Percentiles rank a stretch among this genome's conserved stretches.
These are phyloP conservation scores for Macrotis lagotis DNA, from an alignment of 2,113 vertebrate genomes.

Conservation along the genomic window DNA sequence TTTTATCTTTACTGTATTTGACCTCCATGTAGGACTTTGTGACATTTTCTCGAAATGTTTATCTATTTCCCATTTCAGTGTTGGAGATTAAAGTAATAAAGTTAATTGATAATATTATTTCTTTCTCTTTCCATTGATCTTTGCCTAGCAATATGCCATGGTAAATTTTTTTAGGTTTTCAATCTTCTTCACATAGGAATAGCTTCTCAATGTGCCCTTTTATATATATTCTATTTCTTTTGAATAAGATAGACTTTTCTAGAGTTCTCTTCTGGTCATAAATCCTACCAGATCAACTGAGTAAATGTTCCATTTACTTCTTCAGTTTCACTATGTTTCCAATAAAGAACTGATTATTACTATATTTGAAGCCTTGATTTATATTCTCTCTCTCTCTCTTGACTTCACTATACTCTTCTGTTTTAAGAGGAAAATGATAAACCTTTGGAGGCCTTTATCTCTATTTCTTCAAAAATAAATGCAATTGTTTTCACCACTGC, in stretches of 20 bases:
- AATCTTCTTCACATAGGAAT: not conserved
- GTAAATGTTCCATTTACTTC: not conserved
- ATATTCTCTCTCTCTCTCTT: not conserved
- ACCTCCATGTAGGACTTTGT: not conserved
- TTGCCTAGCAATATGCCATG: not conserved
- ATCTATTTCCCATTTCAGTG: not conserved
- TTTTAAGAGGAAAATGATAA: not conserved
- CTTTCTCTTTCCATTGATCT: not conserved
- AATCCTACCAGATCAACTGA: not conserved
- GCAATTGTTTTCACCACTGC: not conserved
- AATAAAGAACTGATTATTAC: not conserved
- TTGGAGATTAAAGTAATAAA: not conserved
- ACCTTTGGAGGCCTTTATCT: not conserved
- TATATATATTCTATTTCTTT: not conserved
- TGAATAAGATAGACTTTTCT: not conserved
- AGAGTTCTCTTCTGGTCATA: not conserved
- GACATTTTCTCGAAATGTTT: not conserved
- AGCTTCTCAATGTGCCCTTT: not conserved
- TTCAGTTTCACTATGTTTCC: not conserved
- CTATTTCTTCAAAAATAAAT: not conserved
- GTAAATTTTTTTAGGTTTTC: too few relatives aligned
- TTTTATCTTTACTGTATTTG: not conserved
- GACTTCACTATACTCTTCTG: not conserved
- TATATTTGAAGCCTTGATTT: not conserved
- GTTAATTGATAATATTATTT: not conserved